Conservation (phyloP, 2,113 vertebrate species). For the Chaetura pelagica region DNA sequence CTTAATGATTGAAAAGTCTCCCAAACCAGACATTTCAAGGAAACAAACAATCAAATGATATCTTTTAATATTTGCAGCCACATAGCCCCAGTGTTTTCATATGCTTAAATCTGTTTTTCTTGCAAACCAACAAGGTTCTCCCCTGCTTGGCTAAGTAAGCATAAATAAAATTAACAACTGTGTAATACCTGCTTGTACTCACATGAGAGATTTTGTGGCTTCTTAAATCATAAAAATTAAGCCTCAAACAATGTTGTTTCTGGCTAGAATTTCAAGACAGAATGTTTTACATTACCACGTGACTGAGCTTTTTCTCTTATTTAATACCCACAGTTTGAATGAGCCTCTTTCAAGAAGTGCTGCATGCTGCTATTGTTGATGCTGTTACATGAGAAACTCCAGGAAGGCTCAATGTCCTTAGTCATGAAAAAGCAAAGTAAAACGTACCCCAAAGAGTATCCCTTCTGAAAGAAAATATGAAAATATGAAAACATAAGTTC, state of each 20-base stretch:
- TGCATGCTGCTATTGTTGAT: not conserved
- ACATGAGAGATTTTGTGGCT: not conserved
- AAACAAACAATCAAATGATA: not conserved
- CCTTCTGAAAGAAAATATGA: not conserved
- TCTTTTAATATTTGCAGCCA: not conserved
- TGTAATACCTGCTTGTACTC: not conserved
- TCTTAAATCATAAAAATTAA: not conserved
- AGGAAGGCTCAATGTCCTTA: not conserved
- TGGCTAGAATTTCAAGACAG: not conserved
- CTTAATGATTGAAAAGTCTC: not conserved
- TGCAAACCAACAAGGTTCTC: not conserved
- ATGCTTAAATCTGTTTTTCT: not conserved
- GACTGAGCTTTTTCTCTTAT: not conserved
- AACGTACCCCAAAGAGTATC: not conserved
- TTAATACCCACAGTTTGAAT: not conserved
- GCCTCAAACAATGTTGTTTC: not conserved
- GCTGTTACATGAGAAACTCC: not conserved
- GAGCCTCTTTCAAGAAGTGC: not conserved
- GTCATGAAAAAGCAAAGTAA: not conserved
- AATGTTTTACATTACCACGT: not conserved
- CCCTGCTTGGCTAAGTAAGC: not conserved
- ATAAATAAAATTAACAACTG: slow-evolving; percentile 6
- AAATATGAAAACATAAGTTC: not conserved
- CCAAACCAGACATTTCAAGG: not conserved
- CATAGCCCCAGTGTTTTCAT: not conserved